A percentile compares a stretch with the other conserved stretches of the same genome.
Evolutionary conservation across 2,113 vertebrate genomes (phyloP).

Genomic region (Atherinomorus stipes): DNA sequence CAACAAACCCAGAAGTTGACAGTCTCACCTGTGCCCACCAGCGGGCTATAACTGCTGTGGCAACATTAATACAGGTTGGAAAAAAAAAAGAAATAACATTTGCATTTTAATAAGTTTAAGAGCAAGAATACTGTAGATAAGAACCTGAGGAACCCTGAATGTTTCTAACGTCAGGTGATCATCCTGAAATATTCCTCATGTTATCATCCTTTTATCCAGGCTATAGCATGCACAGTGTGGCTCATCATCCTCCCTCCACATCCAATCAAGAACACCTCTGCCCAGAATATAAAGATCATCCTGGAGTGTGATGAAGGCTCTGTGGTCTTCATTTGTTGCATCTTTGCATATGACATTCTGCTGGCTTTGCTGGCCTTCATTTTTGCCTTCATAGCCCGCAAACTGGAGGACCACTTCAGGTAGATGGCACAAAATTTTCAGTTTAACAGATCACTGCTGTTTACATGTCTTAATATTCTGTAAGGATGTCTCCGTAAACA

Average conservation of each 20-base stretch:
- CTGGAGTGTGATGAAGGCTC: slow-evolving; percentile 87
- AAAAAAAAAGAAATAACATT: not conserved
- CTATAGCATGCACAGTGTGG: slow-evolving; percentile 81
- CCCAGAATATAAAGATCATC: slow-evolving; percentile 88
- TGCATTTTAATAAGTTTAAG: not conserved
- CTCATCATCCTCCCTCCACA: slow-evolving; percentile 82
- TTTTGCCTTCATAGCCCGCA: slow-evolving; percentile 84
- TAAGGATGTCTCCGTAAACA: not conserved
- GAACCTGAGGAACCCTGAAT: not conserved
- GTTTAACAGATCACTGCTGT: not conserved
- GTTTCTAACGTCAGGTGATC: not conserved
- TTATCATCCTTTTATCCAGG: slow-evolving; percentile 60
- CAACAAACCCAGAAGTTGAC: slow-evolving; percentile 59
- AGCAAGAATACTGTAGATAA: too few relatives aligned
- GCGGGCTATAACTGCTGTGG: slow-evolving; percentile 79
- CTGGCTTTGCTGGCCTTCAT: slow-evolving; percentile 85
- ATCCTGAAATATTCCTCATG: not conserved
- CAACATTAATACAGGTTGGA: slow-evolving; percentile 75
- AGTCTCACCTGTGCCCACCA: slow-evolving; percentile 73
- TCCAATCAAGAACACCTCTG: slow-evolving; percentile 85
- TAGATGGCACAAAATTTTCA: slow-evolving; percentile 21
- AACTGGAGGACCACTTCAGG: slow-evolving; percentile 87
- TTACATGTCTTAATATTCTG: not conserved
- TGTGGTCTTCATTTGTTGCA: slow-evolving; percentile 85
- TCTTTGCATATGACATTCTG: slow-evolving; percentile 86